Percentiles rank a stretch among this genome's conserved stretches.
Conservation (phyloP, 2,888 invertebrate genomes). For the Agonopterix alstromeriana region DNA sequence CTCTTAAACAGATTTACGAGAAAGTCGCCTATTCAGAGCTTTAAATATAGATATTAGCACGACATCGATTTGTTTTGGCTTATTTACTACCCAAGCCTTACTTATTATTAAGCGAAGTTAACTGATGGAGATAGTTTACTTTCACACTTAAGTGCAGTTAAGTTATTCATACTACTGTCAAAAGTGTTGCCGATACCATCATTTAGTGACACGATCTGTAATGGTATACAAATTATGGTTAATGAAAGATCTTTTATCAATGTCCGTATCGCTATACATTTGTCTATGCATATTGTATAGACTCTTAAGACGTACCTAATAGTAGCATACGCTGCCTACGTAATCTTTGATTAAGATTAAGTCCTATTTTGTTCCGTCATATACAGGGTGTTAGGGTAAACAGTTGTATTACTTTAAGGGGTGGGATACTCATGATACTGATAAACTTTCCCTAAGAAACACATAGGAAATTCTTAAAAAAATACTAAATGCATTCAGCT, state of each 20-base stretch:
- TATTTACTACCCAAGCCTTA: constrained; percentile 15
- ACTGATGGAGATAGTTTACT: constrained; percentile 3
- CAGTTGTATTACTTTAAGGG: too few species aligned
- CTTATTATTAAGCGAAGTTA: constrained; percentile 9
- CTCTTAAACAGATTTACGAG: neutral
- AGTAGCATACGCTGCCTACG: too few species aligned
- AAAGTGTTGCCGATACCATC: constrained; percentile 4
- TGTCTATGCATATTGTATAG: too few species aligned
- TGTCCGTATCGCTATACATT: neutral
- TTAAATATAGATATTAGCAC: constrained; percentile 2
- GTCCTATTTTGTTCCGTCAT: too few species aligned
- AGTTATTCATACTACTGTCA: constrained; percentile 6
- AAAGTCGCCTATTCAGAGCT: neutral
- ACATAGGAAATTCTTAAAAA: too few species aligned
- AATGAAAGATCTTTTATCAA: constrained; percentile 3
- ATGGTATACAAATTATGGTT: constrained; percentile 2
- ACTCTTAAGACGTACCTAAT: too few species aligned
- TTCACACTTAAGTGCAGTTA: neutral
- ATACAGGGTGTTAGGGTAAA: too few species aligned
- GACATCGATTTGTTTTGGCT: constrained; percentile 10
- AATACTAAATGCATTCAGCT: too few species aligned
- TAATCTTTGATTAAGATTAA: too few species aligned
- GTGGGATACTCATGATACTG: too few species aligned
- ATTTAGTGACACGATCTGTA: constrained; percentile 6
- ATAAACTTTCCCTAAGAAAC: too few species aligned